Percentiles rank a stretch among this genome's conserved stretches.
phyloP scores from a whole-genome alignment of 1,140 invertebrate species.

The Holcopasites calliopsidis region DNA sequence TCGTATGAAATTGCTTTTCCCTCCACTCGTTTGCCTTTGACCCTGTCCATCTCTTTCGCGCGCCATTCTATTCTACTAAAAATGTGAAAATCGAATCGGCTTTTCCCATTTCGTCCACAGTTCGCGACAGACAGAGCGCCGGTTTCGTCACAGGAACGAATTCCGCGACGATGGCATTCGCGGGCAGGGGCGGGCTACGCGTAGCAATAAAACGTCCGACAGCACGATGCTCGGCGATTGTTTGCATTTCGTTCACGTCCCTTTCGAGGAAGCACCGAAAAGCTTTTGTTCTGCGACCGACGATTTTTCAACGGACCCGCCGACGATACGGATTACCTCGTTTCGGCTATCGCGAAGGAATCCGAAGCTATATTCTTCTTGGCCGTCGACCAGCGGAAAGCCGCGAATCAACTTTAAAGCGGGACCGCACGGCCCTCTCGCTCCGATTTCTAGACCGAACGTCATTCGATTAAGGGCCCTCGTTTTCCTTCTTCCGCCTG shows the following conservation, averaged over 20 bases:
- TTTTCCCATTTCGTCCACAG: background rate
- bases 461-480: conserved; percentile 1
- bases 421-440: background rate
- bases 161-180: background rate
- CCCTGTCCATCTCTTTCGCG: background rate
- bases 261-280: conserved; percentile 22
- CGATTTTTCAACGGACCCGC: conserved; percentile 9
- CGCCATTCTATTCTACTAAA: background rate
- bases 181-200: background rate
- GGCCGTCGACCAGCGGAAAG: background rate
- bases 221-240: conserved; percentile 22
- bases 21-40: background rate
- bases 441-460: background rate
- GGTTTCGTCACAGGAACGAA: background rate
- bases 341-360: conserved; percentile 14
- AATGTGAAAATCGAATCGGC: conserved; percentile 1
- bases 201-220: conserved; percentile 7
- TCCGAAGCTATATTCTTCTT: background rate
- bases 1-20: conserved; percentile 34
- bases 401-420: background rate
- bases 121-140: background rate
- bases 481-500: no score
- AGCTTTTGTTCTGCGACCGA: conserved; percentile 18
- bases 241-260: conserved; percentile 52
- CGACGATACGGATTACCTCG: conserved; percentile 26